Percentiles rank a stretch among this genome's conserved stretches.
Conservation (phyloP, 1,140 invertebrate species). For the Helicoverpa zea region DNA sequence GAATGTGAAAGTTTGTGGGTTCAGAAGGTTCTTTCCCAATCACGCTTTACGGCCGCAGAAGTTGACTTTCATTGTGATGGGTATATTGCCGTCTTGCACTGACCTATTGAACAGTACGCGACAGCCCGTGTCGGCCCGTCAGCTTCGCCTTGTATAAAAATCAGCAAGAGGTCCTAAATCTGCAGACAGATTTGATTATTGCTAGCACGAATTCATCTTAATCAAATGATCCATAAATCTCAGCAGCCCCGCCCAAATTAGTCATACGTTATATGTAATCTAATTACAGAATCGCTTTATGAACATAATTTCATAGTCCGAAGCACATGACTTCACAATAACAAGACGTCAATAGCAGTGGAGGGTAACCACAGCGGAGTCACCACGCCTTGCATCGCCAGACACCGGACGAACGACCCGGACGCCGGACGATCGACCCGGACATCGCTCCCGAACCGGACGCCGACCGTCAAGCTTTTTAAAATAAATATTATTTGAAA, state of each 20-base stretch:
- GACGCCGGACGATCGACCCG: conserved; percentile 17
- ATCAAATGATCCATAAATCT: neutral
- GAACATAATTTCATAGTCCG: conserved; percentile 3
- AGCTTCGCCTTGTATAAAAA: no score
- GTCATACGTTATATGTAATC: neutral
- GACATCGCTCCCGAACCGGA: neutral
- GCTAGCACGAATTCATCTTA: neutral
- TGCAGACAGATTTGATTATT: no score
- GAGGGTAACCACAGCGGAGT: conserved; percentile 3
- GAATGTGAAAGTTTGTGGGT: no score
- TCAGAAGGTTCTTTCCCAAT: no score
- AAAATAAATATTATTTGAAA: conserved; percentile 5
- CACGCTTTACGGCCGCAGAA: no score
- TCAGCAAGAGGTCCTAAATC: no score
- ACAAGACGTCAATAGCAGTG: conserved; percentile 27
- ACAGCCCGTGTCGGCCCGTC: no score
- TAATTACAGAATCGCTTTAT: neutral
- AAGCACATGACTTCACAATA: conserved; percentile 1
- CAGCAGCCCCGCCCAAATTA: neutral
- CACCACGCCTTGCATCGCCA: neutral
- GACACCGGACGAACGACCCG: conserved; percentile 11
- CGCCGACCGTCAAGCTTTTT: neutral
- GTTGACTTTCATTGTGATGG: no score
- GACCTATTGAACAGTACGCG: no score
- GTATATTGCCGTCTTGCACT: no score